Evolutionary conservation across 2,797 vertebrate species (phyloP).

Genomic region (Alca torda): DNA sequence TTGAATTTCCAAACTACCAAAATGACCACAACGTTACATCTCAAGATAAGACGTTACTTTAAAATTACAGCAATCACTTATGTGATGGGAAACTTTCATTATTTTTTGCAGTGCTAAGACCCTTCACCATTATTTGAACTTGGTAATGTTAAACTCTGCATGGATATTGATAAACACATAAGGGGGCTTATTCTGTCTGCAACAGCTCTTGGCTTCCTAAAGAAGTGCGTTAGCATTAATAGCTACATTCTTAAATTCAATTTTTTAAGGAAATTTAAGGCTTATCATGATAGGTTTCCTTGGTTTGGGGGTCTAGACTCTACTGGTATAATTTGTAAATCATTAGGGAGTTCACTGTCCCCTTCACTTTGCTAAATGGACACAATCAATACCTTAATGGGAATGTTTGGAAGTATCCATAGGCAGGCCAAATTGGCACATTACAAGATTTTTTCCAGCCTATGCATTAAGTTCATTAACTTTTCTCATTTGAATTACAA

Average conservation of each 20-base stretch:
- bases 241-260: neutral
- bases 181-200: neutral
- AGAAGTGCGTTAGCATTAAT: neutral
- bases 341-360: constrained; percentile 36
- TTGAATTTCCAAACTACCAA: neutral
- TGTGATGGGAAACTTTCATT: neutral
- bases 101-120: neutral
- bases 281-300: neutral
- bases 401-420: constrained; percentile 70
- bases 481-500: constrained; percentile 79
- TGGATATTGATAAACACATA: neutral
- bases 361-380: constrained; percentile 64
- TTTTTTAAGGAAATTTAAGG: neutral
- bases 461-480: constrained; percentile 76
- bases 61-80: neutral
- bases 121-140: neutral
- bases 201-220: neutral
- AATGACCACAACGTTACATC: neutral
- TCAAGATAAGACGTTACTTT: neutral
- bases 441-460: constrained; percentile 62
- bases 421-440: constrained; percentile 70
- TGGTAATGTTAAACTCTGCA: neutral
- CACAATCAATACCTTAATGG: constrained; percentile 76
- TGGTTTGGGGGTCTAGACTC: neutral
- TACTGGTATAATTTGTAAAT: constrained; percentile 43